Base-by-base conservation (phyloP, 2,888 invertebrate genomes). In the Synergus umbraculus region DNA sequence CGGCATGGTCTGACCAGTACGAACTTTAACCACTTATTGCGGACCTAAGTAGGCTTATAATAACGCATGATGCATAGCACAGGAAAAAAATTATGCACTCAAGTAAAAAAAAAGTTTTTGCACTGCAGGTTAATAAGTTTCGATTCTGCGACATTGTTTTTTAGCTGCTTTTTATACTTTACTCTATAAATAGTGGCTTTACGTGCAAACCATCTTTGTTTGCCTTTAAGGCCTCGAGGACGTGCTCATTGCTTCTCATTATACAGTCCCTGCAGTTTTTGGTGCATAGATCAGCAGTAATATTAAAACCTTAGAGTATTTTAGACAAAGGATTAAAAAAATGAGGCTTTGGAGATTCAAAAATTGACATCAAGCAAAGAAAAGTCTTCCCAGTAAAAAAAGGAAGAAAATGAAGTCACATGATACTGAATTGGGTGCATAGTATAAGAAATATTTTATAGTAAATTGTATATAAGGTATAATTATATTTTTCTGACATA, bases 121-220 rank as follows among this genome's bases (percentile, higher is more conserved):
- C 67, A 69, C 0, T 73, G 69, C 69, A 37, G 54, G 54, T n/a
- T 54, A 69, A n/a, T 69, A 69, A 54, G 69, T 69, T 69, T 69
- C 37, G 49, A 37, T 69, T 54, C 69, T 60, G 29, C 9, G 37
- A 46, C 44, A 67, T 67, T 67, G 44, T 69, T 69, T 15, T 69
- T 69, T 49, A 13, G 15, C 10, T 18, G 18, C 49, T 37, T 49
- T 29, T 15, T 37, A 10, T 69, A 67, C 18, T 29, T 0, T 69
- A 49, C 9, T 69, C 37, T 37, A 69, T 69, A 49, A 49, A 37
- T 49, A 49, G 37, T n/a, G 29, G 29, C 69, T 54, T 69, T 37
- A 37, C 49, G 37, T 49, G 69, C 37, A 49, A 54, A 69, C 15
- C 22, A 37, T 37, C 29, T 69, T 49, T 46, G 9, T 60, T 9